A percentile compares a stretch with the other conserved stretches of the same genome.
Conservation (phyloP, 2,797 vertebrate genomes). For the Hapalemur alaotrensis region DNA sequence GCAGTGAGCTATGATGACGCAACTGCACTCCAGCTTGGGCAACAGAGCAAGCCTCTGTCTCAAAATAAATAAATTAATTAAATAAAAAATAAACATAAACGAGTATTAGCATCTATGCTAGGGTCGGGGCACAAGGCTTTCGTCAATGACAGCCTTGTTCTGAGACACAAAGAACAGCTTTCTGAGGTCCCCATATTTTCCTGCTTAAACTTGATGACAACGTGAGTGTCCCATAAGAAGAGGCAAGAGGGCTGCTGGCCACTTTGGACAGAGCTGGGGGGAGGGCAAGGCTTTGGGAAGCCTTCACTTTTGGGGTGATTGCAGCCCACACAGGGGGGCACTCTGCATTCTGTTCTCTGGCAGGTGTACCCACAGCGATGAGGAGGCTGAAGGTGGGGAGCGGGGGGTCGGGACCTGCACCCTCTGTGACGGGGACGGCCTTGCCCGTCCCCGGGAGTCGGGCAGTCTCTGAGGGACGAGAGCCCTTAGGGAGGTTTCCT, state of each 20-base stretch:
- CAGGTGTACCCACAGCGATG: background rate
- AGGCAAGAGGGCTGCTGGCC: background rate
- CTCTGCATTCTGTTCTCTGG: background rate
- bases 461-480: background rate
- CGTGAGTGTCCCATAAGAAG: accelerated
- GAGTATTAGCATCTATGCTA: background rate
- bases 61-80: background rate
- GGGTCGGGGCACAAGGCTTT: background rate
- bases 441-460: background rate
- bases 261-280: no score
- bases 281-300: background rate
- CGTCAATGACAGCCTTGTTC: no score
- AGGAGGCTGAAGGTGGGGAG: background rate
- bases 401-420: background rate
- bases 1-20: background rate
- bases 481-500: background rate
- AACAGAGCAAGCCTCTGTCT: no score
- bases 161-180: background rate
- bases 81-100: background rate
- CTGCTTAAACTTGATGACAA: background rate
- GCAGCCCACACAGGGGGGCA: background rate
- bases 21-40: background rate
- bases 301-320: background rate
- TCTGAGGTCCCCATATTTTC: background rate
- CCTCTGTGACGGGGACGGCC: background rate